These are phyloP conservation scores for Bombylius discolor DNA, from an alignment of 2,888 invertebrate genomes.

Conservation along the genomic window DNA sequence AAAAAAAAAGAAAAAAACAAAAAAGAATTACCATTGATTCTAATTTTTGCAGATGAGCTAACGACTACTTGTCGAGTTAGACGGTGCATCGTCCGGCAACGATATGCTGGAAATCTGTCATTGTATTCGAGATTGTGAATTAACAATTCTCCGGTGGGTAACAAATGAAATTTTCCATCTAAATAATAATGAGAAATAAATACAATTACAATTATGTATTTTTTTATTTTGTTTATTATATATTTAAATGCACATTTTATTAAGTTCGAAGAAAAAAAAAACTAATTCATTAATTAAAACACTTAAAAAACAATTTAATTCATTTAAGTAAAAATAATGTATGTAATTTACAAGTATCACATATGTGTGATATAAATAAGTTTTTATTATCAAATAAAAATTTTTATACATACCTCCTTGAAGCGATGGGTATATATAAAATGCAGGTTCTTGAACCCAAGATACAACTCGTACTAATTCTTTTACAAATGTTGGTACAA, in stretches of 20 bases:
- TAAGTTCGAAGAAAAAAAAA: too few species aligned
- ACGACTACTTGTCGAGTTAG: slow-evolving; percentile 57
- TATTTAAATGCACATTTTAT: too few species aligned
- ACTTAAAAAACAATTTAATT: too few species aligned
- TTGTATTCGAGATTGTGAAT: slow-evolving; percentile 61
- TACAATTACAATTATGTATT: background rate
- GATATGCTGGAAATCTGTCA: slow-evolving; percentile 58
- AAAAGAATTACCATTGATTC: slow-evolving; percentile 49
- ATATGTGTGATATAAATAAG: too few species aligned
- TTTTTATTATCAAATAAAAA: background rate
- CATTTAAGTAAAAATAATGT: too few species aligned
- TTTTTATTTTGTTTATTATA: background rate
- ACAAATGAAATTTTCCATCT: slow-evolving; percentile 64
- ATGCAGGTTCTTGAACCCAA: slow-evolving; percentile 61
- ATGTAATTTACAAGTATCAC: too few species aligned
- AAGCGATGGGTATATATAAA: slow-evolving; percentile 58
- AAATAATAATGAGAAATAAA: slow-evolving; percentile 22
- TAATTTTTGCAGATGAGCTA: slow-evolving; percentile 53
- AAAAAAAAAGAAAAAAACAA: background rate
- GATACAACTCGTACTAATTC: slow-evolving; percentile 61
- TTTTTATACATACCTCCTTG: slow-evolving; percentile 51
- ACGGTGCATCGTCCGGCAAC: slow-evolving; percentile 60
- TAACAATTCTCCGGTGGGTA: slow-evolving; percentile 59
- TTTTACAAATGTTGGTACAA: slow-evolving; percentile 58
- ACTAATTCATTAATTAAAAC: too few species aligned